A percentile compares a stretch with the other conserved stretches of the same genome.
Evolutionary conservation across 2,113 vertebrate genomes (phyloP).

Genomic region (Coptodon bakossiorum): DNA sequence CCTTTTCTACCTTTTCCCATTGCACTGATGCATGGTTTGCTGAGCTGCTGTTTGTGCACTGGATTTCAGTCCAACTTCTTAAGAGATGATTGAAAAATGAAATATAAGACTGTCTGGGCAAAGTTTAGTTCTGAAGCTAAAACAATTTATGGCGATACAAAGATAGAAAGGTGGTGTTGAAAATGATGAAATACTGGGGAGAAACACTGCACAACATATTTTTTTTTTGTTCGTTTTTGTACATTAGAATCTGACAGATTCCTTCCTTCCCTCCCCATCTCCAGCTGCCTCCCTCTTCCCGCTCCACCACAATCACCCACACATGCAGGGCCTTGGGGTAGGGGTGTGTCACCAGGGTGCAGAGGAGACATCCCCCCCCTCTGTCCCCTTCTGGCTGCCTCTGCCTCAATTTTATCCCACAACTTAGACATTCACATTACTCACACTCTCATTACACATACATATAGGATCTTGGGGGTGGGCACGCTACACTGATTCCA

Average conservation of each 20-base stretch:
- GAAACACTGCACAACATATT: not conserved
- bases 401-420: too few species aligned
- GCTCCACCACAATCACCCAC: too few species aligned
- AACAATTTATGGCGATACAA: not conserved
- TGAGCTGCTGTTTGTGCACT: not conserved
- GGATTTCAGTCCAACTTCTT: not conserved
- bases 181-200: not conserved
- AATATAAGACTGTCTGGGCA: not conserved
- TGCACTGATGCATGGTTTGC: not conserved
- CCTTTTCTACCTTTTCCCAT: not conserved
- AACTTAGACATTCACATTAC: too few species aligned
- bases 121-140: not conserved
- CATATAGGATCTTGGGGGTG: too few species aligned
- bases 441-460: too few species aligned
- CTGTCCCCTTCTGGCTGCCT: too few species aligned
- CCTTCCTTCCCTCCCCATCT: too few species aligned
- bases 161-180: not conserved
- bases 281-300: too few species aligned
- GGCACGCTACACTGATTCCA: too few species aligned
- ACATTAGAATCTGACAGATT: not conserved
- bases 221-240: fast-evolving
- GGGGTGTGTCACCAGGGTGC: too few species aligned
- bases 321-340: too few species aligned
- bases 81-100: not conserved
- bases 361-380: too few species aligned